phyloP scores from a whole-genome alignment of 1,140 invertebrate species.

The Pachyrhynchus sulphureomaculatus region DNA sequence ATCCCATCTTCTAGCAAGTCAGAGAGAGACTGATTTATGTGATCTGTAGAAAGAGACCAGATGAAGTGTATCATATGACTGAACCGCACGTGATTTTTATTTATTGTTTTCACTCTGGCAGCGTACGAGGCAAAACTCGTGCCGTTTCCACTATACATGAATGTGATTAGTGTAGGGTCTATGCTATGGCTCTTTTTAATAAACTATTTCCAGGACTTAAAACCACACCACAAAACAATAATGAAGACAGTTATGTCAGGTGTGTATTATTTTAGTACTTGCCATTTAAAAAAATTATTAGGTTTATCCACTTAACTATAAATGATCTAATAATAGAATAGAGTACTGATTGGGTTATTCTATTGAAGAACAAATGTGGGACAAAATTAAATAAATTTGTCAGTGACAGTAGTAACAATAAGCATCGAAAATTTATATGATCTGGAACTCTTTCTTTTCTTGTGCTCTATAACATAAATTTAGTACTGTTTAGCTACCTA shows the following conservation, averaged over 20 bases:
- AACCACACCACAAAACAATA: conserved; percentile 37
- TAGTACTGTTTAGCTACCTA: too few species aligned
- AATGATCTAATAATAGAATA: not conserved
- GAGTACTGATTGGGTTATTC: not conserved
- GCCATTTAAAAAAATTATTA: not conserved
- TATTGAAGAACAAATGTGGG: too few species aligned
- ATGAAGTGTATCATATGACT: conserved; percentile 57
- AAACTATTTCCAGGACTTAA: conserved; percentile 52
- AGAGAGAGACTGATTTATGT: conserved; percentile 10
- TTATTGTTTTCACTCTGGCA: conserved; percentile 50
- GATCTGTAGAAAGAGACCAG: conserved; percentile 11
- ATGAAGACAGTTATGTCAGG: conserved; percentile 37
- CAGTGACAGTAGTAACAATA: too few species aligned
- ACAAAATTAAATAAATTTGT: too few species aligned
- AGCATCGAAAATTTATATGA: too few species aligned
- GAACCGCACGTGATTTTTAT: conserved; percentile 58
- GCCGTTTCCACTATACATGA: conserved; percentile 44
- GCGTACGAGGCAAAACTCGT: conserved; percentile 37
- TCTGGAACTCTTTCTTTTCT: too few species aligned
- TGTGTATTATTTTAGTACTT: conserved; percentile 6
- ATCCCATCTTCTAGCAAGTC: not conserved
- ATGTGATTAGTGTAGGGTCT: conserved; percentile 41
- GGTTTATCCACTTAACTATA: too few species aligned
- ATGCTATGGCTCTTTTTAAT: conserved; percentile 57
- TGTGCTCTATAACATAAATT: too few species aligned